These are phyloP conservation scores for Halyomorpha halys DNA, from an alignment of 1,140 invertebrate genomes.

Conservation along the genomic window DNA sequence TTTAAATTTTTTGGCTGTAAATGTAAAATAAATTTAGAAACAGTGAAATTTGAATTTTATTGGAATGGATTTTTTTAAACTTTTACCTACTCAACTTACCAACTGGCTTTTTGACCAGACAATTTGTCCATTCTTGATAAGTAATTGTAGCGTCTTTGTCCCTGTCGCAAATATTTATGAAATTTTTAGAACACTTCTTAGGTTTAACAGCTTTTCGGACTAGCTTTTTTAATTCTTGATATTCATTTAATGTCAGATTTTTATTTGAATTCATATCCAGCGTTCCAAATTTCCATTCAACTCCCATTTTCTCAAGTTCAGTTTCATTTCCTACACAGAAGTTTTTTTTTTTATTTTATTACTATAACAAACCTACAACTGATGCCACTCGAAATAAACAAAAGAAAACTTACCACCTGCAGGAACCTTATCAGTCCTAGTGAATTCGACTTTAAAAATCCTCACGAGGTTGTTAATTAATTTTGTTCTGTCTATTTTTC, in stretches of 20 bases:
- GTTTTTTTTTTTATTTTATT: too few relatives aligned
- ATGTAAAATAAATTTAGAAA: too few relatives aligned
- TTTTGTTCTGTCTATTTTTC: conserved; percentile 53
- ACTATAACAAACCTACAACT: too few relatives aligned
- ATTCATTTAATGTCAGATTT: conserved; percentile 64
- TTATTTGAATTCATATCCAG: conserved; percentile 69
- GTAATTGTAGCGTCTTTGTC: conserved; percentile 66
- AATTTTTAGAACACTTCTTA: conserved; percentile 76
- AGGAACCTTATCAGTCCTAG: neutral
- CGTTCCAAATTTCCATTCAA: conserved; percentile 69
- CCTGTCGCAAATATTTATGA: conserved; percentile 73
- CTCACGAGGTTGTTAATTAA: conserved; percentile 75
- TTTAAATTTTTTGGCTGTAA: too few relatives aligned
- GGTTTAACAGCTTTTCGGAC: conserved; percentile 79
- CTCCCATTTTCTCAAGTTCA: neutral
- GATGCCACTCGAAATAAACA: too few relatives aligned
- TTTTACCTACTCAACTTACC: neutral
- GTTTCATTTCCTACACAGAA: too few relatives aligned
- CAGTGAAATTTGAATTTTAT: too few relatives aligned
- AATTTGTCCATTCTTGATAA: conserved; percentile 67
- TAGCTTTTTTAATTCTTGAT: conserved; percentile 62
- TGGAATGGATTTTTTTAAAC: too few relatives aligned
- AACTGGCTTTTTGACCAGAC: conserved; percentile 34
- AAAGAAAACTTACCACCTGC: too few relatives aligned
- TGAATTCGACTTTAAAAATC: conserved; percentile 46